Conservation (phyloP, 2,797 vertebrate species). For the Thalassophryne amazonica region DNA sequence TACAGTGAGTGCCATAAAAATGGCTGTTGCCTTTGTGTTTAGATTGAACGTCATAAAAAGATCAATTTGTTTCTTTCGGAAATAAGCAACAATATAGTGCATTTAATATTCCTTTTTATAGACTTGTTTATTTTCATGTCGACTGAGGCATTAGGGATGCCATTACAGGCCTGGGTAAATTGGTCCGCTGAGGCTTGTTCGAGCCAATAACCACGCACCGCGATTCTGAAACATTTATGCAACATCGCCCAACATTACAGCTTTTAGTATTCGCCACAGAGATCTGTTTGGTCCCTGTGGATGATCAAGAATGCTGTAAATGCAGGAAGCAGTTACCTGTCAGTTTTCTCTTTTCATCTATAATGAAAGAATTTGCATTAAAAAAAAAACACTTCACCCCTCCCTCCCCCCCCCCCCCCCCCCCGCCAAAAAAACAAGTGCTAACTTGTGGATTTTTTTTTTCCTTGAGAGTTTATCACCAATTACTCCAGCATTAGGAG, state of each 20-base stretch:
- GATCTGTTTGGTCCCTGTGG: constrained; percentile 37
- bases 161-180: constrained; percentile 59
- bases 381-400: constrained; percentile 2
- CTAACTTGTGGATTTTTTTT: constrained; percentile 47
- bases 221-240: constrained; percentile 67
- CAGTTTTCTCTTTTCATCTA: constrained; percentile 14
- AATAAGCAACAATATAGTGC: constrained; percentile 57
- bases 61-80: constrained; percentile 62
- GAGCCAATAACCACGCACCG: constrained; percentile 47
- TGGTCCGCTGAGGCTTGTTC: constrained; percentile 50
- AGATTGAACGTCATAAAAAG: constrained; percentile 52
- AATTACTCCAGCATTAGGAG: constrained; percentile 44
- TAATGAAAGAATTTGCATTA: neutral
- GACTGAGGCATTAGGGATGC: constrained; percentile 63
- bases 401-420: neutral
- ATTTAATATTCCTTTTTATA: constrained; percentile 67
- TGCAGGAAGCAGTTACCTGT: constrained; percentile 9
- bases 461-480: constrained; percentile 27
- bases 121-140: constrained; percentile 71
- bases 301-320: constrained; percentile 37
- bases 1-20: constrained; percentile 35
- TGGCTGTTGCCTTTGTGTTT: constrained; percentile 28
- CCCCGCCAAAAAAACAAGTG: constrained; percentile 20
- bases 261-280: constrained; percentile 46
- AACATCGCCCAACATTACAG: constrained; percentile 48